Base-by-base conservation (phyloP, 2,888 invertebrate species). In the Volucella zonaria region DNA sequence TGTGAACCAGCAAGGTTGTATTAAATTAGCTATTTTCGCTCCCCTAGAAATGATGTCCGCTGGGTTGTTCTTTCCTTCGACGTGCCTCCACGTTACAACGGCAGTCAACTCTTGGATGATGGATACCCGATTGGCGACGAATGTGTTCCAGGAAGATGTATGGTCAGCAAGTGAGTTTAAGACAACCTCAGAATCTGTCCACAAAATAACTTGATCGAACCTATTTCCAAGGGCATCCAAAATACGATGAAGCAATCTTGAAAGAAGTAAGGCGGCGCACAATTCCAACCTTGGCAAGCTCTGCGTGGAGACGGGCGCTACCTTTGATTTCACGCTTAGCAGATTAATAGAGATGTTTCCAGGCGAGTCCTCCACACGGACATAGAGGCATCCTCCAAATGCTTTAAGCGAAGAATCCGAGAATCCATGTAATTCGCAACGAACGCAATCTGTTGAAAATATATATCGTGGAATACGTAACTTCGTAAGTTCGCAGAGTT, bases 161-260 rank as follows among this genome's bases (percentile, higher is more conserved):
- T 86, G 77, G n/a, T 51, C 82, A 9, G 47, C 77, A 10, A 86
- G 10, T 75, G 71, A 85, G 8, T 82, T 73, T 3, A 87, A 47
- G n/a, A 77, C 70, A 10, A 87, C 82, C 70, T 80, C 78, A 4
- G 85, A 87, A 56, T 80, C 74, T 8, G 82, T 78, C 86, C 85
- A 85, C 38, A 56, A 77, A 11, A 66, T 14, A 40, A 58, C 61
- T 43, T 52, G 15, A 51, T 71, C 59, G 40, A 59, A 66, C 23
- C 47, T 64, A 8, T 45, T 31, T 2, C 68, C 52, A 68, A 76
- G 51, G 3, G 49, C 15, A 1, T 68, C 8, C 11, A 68, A 38
- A 31, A 59, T 42, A 4, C 42, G 70, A 8, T 51, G n/a, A 23
- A 71, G 59, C 40, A 71, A 58, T 45, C 42, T 61, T 10, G 70